Percentiles rank a stretch among this genome's conserved stretches.
These are phyloP conservation scores for Diachasma alloeum DNA, from an alignment of 1,140 invertebrate genomes.

Conservation along the genomic window DNA sequence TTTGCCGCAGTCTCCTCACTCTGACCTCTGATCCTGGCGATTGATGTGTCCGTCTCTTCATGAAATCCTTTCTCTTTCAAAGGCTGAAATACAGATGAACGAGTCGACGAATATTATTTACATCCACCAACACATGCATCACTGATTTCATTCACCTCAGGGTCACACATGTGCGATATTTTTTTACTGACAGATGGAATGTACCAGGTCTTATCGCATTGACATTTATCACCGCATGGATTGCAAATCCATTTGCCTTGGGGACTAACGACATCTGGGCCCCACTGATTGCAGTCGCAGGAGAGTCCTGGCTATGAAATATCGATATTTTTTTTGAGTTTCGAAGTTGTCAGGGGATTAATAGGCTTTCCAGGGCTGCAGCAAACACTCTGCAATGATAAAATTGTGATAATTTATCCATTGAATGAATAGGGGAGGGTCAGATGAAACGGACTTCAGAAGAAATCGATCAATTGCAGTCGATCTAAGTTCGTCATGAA, in stretches of 20 bases:
- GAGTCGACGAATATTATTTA: not conserved
- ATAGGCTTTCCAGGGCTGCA: constrained; percentile 22
- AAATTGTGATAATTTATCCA: not conserved
- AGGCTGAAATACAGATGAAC: not conserved
- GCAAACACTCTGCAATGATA: constrained; percentile 14
- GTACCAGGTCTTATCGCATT: constrained; percentile 13
- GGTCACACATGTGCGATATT: constrained; percentile 17
- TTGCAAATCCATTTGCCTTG: constrained; percentile 30
- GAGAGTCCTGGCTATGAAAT: not conserved
- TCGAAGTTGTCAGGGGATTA: not conserved
- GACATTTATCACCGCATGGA: constrained; percentile 23
- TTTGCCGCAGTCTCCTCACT: not conserved
- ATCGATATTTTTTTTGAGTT: not conserved
- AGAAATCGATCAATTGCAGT: too few species aligned
- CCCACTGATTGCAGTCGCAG: constrained; percentile 23
- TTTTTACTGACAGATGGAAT: not conserved
- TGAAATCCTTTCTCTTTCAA: not conserved
- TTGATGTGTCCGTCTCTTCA: not conserved
- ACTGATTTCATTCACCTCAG: constrained; percentile 1
- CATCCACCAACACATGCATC: not conserved
- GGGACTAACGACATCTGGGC: constrained; percentile 17
- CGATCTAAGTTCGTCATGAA: too few species aligned
- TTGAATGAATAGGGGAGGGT: too few species aligned
- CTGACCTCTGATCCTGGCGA: not conserved
- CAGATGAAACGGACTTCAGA: too few species aligned